Base-by-base conservation (phyloP, 2,113 vertebrate species). In the Stictonetta naevosa region DNA sequence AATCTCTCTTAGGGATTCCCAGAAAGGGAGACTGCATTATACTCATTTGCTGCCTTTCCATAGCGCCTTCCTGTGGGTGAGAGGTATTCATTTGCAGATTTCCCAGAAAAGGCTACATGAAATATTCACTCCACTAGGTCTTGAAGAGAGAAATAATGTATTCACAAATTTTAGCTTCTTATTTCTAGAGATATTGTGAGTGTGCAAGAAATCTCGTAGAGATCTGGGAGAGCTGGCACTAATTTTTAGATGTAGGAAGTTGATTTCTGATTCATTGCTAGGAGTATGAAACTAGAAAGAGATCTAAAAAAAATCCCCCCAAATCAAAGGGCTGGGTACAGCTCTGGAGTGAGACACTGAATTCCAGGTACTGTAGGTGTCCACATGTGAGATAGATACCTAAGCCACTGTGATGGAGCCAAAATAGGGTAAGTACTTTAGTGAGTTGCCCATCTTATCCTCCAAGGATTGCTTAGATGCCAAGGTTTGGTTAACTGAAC, bases 311-410 rank as follows among this genome's bases (percentile, higher is more conserved):
- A 87, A 52, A 28, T 1, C 2, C 25, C 5, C 3, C 9, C 38
- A 73, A 72, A 63, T 2, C 5, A 33, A 6, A 6, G 8, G 5
- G 0, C 3, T 2, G 1, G 8, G 18, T 75, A 72, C 46, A 84
- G 5, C 20, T 73, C n/a, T 44, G 33, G 38, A 58, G 6, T 79
- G 20, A 75, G n/a, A 83, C 23, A 20, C 38, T 62, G 13, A 62
- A 48, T 73, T 83, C 58, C 17, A 60, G 22, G 10, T 59, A 28
- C 2, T 2, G 7, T 10, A 48, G 11, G 5, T 76, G 22, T 22
- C 58, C 38, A 12, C 18, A 50, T 4, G 1, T 67, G 36, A 81
- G 31, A 73, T 3, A 60, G 40, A 46, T 19, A 0, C 33, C 25
- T 64, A 38, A 67, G 25, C 4, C 86, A 4, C 13, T 6, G 2